Evolutionary conservation across 2,888 invertebrate species (phyloP).

Genomic region (Pegoplata infirma): DNA sequence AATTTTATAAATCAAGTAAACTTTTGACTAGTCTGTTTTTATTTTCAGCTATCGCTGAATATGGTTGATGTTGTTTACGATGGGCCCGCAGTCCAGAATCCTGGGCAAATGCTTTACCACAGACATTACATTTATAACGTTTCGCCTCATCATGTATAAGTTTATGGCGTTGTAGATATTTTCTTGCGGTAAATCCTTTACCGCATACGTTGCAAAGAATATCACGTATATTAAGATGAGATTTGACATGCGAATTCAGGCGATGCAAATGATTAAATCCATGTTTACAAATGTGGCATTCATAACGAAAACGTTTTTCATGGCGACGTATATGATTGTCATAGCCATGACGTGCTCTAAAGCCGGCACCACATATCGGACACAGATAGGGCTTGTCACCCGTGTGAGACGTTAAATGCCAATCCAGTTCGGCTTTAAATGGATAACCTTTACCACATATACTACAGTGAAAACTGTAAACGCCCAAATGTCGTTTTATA

Average conservation of each 20-base stretch:
- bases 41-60: constrained; percentile 33
- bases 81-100: constrained; percentile 67
- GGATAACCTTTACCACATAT: constrained; percentile 55
- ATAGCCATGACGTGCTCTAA: constrained; percentile 64
- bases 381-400: constrained; percentile 66
- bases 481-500: constrained; percentile 48
- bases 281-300: constrained; percentile 57
- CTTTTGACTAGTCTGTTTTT: constrained; percentile 19
- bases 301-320: constrained; percentile 58
- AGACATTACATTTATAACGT: constrained; percentile 71
- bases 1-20: not conserved
- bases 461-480: constrained; percentile 50
- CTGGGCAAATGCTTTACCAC: constrained; percentile 70
- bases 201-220: constrained; percentile 69
- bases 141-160: constrained; percentile 69
- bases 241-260: constrained; percentile 68
- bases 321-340: constrained; percentile 58
- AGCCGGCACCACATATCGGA: constrained; percentile 67
- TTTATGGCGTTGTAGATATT: constrained; percentile 68
- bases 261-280: constrained; percentile 53
- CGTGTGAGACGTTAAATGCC: constrained; percentile 64
- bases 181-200: constrained; percentile 66
- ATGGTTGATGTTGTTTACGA: constrained; percentile 51
- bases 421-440: constrained; percentile 41
- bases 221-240: constrained; percentile 70